phyloP scores from a whole-genome alignment of 2,113 vertebrate species.

The Tachysurus fulvidraco region DNA sequence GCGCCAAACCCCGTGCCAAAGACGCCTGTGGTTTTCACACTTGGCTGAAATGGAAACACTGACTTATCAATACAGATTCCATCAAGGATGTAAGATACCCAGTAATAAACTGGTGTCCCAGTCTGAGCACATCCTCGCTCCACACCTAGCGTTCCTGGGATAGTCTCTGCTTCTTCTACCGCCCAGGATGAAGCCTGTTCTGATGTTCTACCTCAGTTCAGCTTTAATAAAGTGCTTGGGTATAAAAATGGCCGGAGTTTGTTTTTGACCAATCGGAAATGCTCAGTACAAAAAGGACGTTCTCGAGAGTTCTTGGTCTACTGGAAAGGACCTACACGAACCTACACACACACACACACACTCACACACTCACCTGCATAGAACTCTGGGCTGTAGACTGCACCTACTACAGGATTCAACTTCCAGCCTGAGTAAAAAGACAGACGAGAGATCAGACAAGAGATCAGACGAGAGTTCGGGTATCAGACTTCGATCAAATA shows the following conservation, averaged over 20 bases:
- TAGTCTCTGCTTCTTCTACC: neutral
- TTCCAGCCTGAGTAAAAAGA: slow-evolving; percentile 86
- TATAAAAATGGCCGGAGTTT: neutral
- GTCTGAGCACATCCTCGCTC: neutral
- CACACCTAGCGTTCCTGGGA: neutral
- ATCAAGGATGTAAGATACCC: neutral
- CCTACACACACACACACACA: neutral
- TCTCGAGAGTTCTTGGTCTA: neutral
- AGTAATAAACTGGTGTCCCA: neutral
- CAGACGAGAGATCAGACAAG: slow-evolving; percentile 24
- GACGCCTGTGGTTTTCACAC: slow-evolving; percentile 36
- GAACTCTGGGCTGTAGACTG: slow-evolving; percentile 98
- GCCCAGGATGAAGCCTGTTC: neutral
- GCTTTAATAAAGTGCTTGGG: neutral
- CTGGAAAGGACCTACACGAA: too few relatives aligned
- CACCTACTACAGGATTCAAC: slow-evolving; percentile 97
- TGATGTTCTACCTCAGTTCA: neutral
- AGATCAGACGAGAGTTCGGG: too few relatives aligned
- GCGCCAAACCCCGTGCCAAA: slow-evolving; percentile 38
- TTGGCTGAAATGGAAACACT: neutral
- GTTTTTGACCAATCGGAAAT: neutral
- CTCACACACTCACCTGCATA: slow-evolving; percentile 87
- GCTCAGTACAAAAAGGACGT: neutral
- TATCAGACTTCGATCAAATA: neutral
- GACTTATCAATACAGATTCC: neutral